Base-by-base conservation (phyloP, 2,888 invertebrate species). In the Tetanocera ferruginea region DNA sequence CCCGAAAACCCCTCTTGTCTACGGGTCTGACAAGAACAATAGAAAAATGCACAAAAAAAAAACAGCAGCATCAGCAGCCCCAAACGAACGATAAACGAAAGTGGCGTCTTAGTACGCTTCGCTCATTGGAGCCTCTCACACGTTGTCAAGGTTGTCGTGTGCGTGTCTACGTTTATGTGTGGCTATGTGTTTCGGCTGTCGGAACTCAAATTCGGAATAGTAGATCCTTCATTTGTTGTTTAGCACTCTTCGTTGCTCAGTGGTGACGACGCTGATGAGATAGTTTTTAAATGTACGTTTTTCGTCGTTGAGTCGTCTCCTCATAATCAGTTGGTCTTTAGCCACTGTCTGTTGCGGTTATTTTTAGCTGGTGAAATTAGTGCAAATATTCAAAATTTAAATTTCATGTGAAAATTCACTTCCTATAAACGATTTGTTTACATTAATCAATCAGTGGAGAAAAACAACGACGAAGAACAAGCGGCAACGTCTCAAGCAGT, bases 321-420 rank as follows among this genome's bases (percentile, higher is more conserved):
- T 28, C 28, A 34, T 49, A 62, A 34, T 72, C 72, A 72, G 72
- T 72, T 72, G 57, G 23, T 60, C 60, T 60, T 72, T 72, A 37
- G 60, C 72, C 60, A 72, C 57, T 60, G 60, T 72, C n/a, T n/a
- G 37, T 34, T 37, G 23, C 43, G 60, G 72, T 72, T 60, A 43
- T 55, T 37, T 14, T 0, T n/a, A 23, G 43, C n/a, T 19, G 37
- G 37, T 23, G 67, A 9, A 17, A 28, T 17, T 17, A 34, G 55
- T 31, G 55, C 17, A 37, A 71, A 34, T 17, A 37, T 55, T 34
- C 17, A 19, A 71, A 28, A 25, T 67, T 43, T 8, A 5, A 66
- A 51, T 25, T n/a, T 31, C 23, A 67, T 67, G 17, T 55, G 31
- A n/a, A 55, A n/a, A 23, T 31, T 55, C 8, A 55, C n/a, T 31